Percentiles rank a stretch among this genome's conserved stretches.
Evolutionary conservation across 2,888 invertebrate genomes (phyloP).

Genomic region (Drosophila bunnanda): DNA sequence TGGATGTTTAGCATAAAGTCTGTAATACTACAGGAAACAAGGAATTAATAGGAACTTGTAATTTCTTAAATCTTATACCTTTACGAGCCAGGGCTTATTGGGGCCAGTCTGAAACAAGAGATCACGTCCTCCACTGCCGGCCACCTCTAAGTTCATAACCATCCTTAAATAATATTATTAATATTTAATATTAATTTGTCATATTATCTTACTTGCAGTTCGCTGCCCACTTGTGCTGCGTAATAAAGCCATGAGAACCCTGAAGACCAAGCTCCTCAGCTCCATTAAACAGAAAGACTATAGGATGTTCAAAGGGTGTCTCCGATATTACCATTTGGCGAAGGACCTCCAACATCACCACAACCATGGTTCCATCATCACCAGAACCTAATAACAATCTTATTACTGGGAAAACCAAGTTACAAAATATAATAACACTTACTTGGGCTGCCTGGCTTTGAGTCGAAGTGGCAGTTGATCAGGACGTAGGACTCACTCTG

Average conservation of each 20-base stretch:
- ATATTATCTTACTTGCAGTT: slow-evolving; percentile 85
- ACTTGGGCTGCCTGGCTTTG: slow-evolving; percentile 92
- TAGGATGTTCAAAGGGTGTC: slow-evolving; percentile 85
- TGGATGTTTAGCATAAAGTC: slow-evolving; percentile 86
- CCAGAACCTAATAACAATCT: slow-evolving; percentile 85
- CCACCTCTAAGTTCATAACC: slow-evolving; percentile 95
- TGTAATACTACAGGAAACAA: slow-evolving; percentile 82
- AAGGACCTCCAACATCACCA: slow-evolving; percentile 87
- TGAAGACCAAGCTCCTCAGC: slow-evolving; percentile 88
- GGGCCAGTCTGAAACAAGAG: slow-evolving; percentile 94
- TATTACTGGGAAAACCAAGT: not conserved
- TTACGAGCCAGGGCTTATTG: slow-evolving; percentile 88
- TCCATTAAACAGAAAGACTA: slow-evolving; percentile 89
- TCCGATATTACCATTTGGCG: slow-evolving; percentile 82
- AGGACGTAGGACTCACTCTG: slow-evolving; percentile 84
- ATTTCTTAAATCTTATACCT: slow-evolving; percentile 75
- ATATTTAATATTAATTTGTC: not conserved
- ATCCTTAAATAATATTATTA: slow-evolving; percentile 79
- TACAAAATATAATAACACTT: not conserved
- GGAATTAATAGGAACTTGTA: too few species aligned
- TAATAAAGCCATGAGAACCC: slow-evolving; percentile 89
- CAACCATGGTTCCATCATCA: slow-evolving; percentile 88
- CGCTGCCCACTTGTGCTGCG: slow-evolving; percentile 91
- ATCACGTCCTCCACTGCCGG: slow-evolving; percentile 95
- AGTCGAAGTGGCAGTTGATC: slow-evolving; percentile 97